Conservation (phyloP, 2,113 vertebrate species). For the Callipepla squamata region DNA sequence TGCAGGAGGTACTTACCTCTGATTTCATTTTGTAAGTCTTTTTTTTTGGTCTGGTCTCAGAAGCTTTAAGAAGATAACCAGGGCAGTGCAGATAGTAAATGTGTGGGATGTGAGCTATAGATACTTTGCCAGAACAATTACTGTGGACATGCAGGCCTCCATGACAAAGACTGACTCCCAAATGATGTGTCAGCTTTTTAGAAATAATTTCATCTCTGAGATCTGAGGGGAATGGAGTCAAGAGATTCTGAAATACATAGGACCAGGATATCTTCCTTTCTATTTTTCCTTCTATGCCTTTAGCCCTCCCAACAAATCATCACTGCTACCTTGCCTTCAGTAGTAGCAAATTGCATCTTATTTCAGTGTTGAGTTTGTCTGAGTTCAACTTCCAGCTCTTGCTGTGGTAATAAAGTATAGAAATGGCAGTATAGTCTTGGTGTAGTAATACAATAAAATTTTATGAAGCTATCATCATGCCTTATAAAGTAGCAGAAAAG, state of each 20-base stretch:
- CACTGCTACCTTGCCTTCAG: background rate
- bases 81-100: background rate
- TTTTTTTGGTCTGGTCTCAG: background rate
- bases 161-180: background rate
- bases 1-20: background rate
- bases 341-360: slow-evolving; percentile 17
- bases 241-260: background rate
- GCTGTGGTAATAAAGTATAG: slow-evolving; percentile 27
- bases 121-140: background rate
- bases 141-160: background rate
- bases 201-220: background rate
- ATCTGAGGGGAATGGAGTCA: background rate
- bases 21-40: background rate
- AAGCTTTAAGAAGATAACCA: background rate
- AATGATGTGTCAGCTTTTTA: background rate
- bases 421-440: slow-evolving; percentile 20
- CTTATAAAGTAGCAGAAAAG: slow-evolving; percentile 62
- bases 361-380: slow-evolving; percentile 42
- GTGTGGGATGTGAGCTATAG: background rate
- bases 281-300: background rate
- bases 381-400: slow-evolving; percentile 40
- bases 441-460: slow-evolving; percentile 60
- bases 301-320: background rate
- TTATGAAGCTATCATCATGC: slow-evolving; percentile 61
- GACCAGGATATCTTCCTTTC: background rate